Evolutionary conservation across 2,797 vertebrate genomes (phyloP).

Genomic region (Myiotriccus ornatus): DNA sequence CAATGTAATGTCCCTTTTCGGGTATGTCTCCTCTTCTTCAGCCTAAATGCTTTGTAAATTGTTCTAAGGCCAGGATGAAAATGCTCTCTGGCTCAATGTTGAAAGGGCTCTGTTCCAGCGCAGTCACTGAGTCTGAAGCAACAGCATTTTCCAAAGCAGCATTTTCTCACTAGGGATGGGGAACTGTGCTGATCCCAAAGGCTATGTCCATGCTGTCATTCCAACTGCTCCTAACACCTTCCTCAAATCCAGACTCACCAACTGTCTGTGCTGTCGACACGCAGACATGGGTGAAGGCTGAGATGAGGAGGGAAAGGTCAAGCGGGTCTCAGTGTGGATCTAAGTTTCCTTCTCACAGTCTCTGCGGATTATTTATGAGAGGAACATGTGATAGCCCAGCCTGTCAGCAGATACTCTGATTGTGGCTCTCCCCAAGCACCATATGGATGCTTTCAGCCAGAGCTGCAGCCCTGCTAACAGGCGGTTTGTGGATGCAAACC

Average conservation of each 20-base stretch:
- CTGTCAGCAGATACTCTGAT: conserved; percentile 66
- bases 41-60: neutral
- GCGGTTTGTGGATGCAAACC: neutral
- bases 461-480: conserved; percentile 54
- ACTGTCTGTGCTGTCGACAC: conserved; percentile 59
- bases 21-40: neutral
- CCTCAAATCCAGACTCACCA: conserved; percentile 39
- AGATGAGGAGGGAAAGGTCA: conserved; percentile 38
- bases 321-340: neutral
- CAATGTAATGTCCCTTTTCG: neutral
- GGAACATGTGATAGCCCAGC: conserved; percentile 57
- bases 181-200: conserved; percentile 3
- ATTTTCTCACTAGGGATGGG: neutral
- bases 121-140: neutral
- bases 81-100: neutral
- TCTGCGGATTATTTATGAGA: conserved; percentile 65
- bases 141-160: neutral
- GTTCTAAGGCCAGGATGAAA: neutral
- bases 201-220: conserved; percentile 55
- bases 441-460: conserved; percentile 64
- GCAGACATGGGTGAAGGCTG: neutral
- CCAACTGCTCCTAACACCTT: conserved; percentile 64
- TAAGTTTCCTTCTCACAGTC: conserved; percentile 59
- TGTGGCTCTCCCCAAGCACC: conserved; percentile 57
- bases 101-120: neutral